Evolutionary conservation across 2,113 vertebrate genomes (phyloP).

Genomic region (Perccottus glenii): DNA sequence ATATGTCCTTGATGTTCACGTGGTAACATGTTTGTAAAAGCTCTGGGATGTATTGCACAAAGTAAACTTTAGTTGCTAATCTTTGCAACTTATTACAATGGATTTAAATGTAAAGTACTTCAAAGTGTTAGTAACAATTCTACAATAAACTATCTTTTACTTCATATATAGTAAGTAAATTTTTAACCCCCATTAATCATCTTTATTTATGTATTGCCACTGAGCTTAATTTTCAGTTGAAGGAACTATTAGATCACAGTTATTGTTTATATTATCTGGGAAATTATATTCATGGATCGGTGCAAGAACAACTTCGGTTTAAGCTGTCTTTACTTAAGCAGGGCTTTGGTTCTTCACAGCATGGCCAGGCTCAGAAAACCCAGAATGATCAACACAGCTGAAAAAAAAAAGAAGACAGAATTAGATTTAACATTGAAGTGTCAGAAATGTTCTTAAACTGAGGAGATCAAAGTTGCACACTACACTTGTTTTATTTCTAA

Average conservation of each 20-base stretch:
- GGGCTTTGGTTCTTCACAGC: slow-evolving; percentile 25
- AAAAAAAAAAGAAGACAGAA: not conserved
- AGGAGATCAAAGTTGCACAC: too few relatives aligned
- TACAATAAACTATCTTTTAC: too few relatives aligned
- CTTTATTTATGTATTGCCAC: too few relatives aligned
- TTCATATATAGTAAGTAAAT: too few relatives aligned
- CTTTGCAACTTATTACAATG: not conserved
- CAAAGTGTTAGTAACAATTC: too few relatives aligned
- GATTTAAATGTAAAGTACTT: not conserved
- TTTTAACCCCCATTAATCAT: too few relatives aligned
- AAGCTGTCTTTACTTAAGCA: not conserved
- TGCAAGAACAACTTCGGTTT: not conserved
- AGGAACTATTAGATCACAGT: too few relatives aligned
- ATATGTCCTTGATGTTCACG: not conserved
- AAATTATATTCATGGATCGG: not conserved
- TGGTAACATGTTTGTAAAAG: not conserved
- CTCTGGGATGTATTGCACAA: not conserved
- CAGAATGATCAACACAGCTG: slow-evolving; percentile 48
- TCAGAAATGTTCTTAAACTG: not conserved
- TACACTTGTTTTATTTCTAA: too few relatives aligned
- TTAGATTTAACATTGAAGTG: not conserved
- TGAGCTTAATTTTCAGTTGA: too few relatives aligned
- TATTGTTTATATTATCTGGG: too few relatives aligned
- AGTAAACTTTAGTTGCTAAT: not conserved
- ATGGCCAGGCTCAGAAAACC: slow-evolving; percentile 27